phyloP scores from a whole-genome alignment of 2,113 vertebrate species.

The Gallinago undulata region DNA sequence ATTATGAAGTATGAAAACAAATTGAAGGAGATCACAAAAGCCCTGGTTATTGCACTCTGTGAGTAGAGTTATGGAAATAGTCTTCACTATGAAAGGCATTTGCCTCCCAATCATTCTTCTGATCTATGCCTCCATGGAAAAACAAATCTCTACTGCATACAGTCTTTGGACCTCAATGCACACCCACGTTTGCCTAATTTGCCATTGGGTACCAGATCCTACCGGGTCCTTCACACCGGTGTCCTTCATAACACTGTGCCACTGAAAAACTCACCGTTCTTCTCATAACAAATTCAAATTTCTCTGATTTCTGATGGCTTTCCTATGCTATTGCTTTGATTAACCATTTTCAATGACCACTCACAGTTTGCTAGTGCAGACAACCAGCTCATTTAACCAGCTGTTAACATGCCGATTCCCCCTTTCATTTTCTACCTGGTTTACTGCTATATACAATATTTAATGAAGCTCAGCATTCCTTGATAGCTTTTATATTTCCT shows the following conservation, averaged over 20 bases:
- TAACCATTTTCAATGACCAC: background rate
- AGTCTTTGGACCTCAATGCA: background rate
- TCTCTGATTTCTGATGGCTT: conserved; percentile 8
- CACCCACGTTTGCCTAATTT: background rate
- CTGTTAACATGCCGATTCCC: background rate
- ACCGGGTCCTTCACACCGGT: background rate
- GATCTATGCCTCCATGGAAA: background rate
- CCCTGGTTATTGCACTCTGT: background rate
- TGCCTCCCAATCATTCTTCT: background rate
- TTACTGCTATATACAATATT: background rate
- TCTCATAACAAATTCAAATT: background rate
- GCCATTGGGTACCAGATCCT: background rate
- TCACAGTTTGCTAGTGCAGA: background rate
- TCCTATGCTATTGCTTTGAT: background rate
- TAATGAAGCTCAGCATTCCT: background rate
- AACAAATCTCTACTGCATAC: background rate
- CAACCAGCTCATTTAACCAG: background rate
- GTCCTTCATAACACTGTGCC: background rate
- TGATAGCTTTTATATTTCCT: background rate
- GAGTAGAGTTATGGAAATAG: background rate
- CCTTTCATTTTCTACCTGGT: background rate
- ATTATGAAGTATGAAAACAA: background rate
- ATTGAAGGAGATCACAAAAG: background rate
- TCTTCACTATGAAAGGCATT: background rate
- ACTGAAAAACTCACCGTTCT: background rate